A percentile compares a stretch with the other conserved stretches of the same genome.
These are phyloP conservation scores for Pardalotus punctatus DNA, from an alignment of 2,113 vertebrate genomes.

Conservation along the genomic window DNA sequence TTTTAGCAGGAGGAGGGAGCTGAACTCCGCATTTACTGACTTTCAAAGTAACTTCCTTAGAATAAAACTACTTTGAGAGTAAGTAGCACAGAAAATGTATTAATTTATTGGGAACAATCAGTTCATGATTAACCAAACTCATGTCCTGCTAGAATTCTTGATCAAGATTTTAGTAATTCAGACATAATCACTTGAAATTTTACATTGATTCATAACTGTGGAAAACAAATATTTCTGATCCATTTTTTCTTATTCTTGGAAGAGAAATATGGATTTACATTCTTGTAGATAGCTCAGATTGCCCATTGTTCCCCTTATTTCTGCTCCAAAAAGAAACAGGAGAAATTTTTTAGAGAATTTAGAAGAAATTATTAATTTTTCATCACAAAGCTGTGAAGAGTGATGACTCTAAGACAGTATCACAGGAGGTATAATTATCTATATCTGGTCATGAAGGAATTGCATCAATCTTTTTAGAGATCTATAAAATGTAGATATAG, in stretches of 20 bases:
- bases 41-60: not conserved
- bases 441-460: not conserved
- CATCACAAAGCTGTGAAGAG: not conserved
- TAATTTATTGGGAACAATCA: not conserved
- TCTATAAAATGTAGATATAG: not conserved
- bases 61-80: not conserved
- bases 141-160: not conserved
- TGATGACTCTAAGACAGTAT: not conserved
- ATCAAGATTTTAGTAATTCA: not conserved
- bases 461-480: not conserved
- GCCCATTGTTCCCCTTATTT: not conserved
- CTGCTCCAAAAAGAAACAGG: not conserved
- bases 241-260: not conserved
- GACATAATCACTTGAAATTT: not conserved
- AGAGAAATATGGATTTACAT: not conserved
- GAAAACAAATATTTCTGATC: not conserved
- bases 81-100: not conserved
- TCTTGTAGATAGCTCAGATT: not conserved
- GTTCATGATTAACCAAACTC: not conserved
- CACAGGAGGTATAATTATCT: not conserved
- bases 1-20: not conserved
- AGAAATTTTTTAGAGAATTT: not conserved
- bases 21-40: not conserved
- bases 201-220: not conserved
- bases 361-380: not conserved